Evolutionary conservation across 2,888 invertebrate genomes (phyloP).

Genomic region (Scaptomyza polygonia): DNA sequence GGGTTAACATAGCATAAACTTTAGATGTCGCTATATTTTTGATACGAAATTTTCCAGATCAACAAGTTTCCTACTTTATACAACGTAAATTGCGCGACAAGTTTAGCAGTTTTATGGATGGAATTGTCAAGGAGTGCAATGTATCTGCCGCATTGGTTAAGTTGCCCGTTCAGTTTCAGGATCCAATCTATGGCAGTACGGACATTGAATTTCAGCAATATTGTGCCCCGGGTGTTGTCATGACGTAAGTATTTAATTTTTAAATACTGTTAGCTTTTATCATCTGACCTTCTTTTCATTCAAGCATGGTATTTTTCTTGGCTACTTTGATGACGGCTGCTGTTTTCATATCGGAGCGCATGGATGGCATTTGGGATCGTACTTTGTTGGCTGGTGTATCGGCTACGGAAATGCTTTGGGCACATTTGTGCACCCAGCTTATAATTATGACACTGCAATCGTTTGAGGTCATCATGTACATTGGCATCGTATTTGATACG

Average conservation of each 20-base stretch:
- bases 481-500: constrained; percentile 83
- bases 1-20: constrained; percentile 24
- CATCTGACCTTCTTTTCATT: not conserved
- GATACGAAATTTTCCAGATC: constrained; percentile 86
- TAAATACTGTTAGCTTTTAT: not conserved
- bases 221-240: constrained; percentile 93
- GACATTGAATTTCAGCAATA: constrained; percentile 91
- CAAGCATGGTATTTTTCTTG: constrained; percentile 94
- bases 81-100: constrained; percentile 88
- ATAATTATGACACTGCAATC: constrained; percentile 90
- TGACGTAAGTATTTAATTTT: constrained; percentile 87
- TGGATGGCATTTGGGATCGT: constrained; percentile 94
- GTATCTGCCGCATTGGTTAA: constrained; percentile 86
- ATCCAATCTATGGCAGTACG: constrained; percentile 89
- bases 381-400: constrained; percentile 94
- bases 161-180: constrained; percentile 88
- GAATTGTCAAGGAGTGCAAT: constrained; percentile 88
- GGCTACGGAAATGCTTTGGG: constrained; percentile 91
- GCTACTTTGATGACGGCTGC: constrained; percentile 93
- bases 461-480: constrained; percentile 84
- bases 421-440: constrained; percentile 91
- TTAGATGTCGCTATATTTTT: not conserved
- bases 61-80: constrained; percentile 91
- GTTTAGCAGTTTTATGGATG: constrained; percentile 88
- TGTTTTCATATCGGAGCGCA: constrained; percentile 91